phyloP scores from a whole-genome alignment of 2,888 invertebrate genomes.

The Aspidiotus destructor region DNA sequence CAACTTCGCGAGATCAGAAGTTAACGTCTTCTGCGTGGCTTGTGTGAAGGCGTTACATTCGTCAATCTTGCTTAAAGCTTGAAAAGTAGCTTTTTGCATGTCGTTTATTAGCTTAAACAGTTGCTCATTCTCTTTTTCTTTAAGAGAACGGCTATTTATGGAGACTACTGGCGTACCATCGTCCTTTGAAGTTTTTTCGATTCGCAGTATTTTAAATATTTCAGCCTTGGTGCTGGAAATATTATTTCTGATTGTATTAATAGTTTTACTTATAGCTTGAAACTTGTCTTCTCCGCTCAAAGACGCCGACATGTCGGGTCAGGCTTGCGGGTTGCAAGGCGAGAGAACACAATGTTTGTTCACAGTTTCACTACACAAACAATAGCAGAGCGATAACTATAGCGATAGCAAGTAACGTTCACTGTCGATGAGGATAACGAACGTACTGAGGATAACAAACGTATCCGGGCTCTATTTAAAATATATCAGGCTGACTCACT shows the following conservation, averaged over 20 bases:
- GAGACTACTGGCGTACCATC: neutral
- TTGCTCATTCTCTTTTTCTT: neutral
- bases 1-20: neutral
- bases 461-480: too few species aligned
- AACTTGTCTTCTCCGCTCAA: neutral
- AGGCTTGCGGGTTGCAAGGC: too few species aligned
- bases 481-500: too few species aligned
- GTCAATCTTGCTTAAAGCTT: neutral
- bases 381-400: too few species aligned
- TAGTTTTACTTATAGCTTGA: neutral
- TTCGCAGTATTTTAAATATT: neutral
- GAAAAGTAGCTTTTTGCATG: neutral
- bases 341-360: too few species aligned
- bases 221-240: neutral
- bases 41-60: neutral
- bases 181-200: neutral
- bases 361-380: too few species aligned
- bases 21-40: neutral
- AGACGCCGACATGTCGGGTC: too few species aligned
- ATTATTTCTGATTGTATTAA: neutral
- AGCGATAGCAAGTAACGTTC: too few species aligned
- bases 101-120: neutral
- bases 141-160: neutral
- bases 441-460: too few species aligned
- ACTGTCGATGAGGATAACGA: too few species aligned